A percentile compares a stretch with the other conserved stretches of the same genome.
These are phyloP conservation scores for Caenorhabditis sinica DNA, from an alignment of 2,888 invertebrate species.

Conservation along the genomic window DNA sequence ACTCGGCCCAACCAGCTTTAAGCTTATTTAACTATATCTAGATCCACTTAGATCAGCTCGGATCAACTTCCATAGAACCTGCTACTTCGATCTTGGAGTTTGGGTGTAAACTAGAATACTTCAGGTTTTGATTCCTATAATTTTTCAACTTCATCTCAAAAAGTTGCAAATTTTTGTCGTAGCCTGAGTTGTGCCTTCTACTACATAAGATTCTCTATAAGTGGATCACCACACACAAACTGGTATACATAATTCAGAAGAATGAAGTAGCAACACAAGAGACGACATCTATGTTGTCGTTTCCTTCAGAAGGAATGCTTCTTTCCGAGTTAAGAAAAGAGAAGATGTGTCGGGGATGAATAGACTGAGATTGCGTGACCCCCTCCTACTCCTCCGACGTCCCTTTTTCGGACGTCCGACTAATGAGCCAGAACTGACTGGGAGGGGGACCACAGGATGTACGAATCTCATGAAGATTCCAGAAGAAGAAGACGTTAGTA, in stretches of 20 bases:
- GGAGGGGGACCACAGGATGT: conserved; percentile 34
- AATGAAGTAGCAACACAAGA: conserved; percentile 40
- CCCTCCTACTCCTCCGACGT: conserved; percentile 4
- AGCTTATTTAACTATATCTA: too few species aligned
- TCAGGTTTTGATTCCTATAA: too few species aligned
- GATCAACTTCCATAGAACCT: too few species aligned
- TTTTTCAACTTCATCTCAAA: too few species aligned
- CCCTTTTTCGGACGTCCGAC: conserved; percentile 53
- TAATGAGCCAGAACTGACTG: conserved; percentile 64
- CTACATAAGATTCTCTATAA: conserved; percentile 18
- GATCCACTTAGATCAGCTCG: too few species aligned
- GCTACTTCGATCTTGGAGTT: too few species aligned
- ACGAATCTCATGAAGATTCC: conserved; percentile 37
- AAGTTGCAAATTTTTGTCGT: background rate
- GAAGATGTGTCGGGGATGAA: conserved; percentile 35
- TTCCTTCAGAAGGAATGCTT: conserved; percentile 41
- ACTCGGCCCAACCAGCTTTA: too few species aligned
- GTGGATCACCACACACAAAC: conserved; percentile 42
- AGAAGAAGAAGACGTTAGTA: conserved; percentile 22
- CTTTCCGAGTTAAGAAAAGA: conserved; percentile 34
- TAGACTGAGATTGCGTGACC: conserved; percentile 67
- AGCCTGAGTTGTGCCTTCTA: background rate
- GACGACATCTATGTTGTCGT: conserved; percentile 1
- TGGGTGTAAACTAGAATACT: too few species aligned
- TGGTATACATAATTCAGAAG: conserved; percentile 61